A percentile compares a stretch with the other conserved stretches of the same genome.
These are phyloP conservation scores for Drosophila repleta DNA, from an alignment of 1,140 invertebrate species.

Conservation along the genomic window DNA sequence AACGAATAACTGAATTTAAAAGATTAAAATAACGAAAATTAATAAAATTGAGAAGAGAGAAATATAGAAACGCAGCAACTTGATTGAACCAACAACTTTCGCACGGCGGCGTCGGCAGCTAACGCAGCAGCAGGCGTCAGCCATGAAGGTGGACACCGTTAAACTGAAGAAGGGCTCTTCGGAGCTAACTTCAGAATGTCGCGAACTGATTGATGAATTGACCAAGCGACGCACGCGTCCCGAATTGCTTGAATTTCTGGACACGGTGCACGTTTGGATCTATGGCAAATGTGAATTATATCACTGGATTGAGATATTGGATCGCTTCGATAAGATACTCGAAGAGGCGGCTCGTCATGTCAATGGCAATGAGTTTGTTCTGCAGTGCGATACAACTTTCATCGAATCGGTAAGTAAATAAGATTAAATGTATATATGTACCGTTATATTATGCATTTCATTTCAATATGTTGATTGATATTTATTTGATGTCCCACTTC, in stretches of 20 bases:
- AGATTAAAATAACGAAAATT: slow-evolving; percentile 11
- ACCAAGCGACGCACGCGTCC: slow-evolving; percentile 88
- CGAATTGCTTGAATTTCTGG: slow-evolving; percentile 90
- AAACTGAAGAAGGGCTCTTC: slow-evolving; percentile 95
- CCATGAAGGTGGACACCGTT: slow-evolving; percentile 94
- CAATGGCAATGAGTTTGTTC: slow-evolving; percentile 89
- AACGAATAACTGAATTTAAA: neutral
- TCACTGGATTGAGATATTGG: slow-evolving; percentile 95
- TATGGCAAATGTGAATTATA: slow-evolving; percentile 96
- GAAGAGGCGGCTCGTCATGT: slow-evolving; percentile 89
- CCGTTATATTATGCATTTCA: no score
- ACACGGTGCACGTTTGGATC: slow-evolving; percentile 92
- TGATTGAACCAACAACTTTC: slow-evolving; percentile 38
- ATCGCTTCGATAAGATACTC: slow-evolving; percentile 92
- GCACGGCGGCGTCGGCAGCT: slow-evolving; percentile 42
- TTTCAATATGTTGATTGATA: no score
- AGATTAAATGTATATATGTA: no score
- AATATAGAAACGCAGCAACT: slow-evolving; percentile 8
- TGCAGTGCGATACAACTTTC: slow-evolving; percentile 90
- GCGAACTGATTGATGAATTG: slow-evolving; percentile 91
- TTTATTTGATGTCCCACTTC: neutral
- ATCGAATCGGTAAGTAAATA: slow-evolving; percentile 85
- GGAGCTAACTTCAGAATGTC: slow-evolving; percentile 94
- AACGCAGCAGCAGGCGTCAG: slow-evolving; percentile 53
- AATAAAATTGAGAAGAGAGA: slow-evolving; percentile 2